Evolutionary conservation across 2,888 invertebrate species (phyloP).

Genomic region (Mallateleia sp.): DNA sequence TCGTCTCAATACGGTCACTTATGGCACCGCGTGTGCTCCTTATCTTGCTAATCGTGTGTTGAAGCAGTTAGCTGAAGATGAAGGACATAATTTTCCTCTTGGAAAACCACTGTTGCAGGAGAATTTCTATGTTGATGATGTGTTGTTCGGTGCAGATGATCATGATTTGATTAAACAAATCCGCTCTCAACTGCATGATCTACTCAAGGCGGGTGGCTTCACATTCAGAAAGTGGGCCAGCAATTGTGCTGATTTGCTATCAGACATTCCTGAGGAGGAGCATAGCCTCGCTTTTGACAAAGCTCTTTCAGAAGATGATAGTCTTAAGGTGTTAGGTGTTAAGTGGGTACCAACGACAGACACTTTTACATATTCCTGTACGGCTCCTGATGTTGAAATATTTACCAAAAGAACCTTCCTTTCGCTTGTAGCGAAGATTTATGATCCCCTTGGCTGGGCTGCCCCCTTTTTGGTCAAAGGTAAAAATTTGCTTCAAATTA

Average conservation of each 20-base stretch:
- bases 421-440: not conserved
- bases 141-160: constrained; percentile 3
- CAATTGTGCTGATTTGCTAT: not conserved
- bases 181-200: not conserved
- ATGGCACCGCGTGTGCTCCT: no score
- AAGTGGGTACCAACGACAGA: no score
- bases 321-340: not conserved
- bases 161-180: not conserved
- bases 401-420: constrained; percentile 1
- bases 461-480: not conserved
- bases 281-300: not conserved
- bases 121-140: constrained; percentile 28
- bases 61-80: constrained; percentile 12
- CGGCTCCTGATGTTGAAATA: no score
- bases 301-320: not conserved
- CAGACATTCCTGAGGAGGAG: not conserved
- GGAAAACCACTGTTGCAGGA: not conserved
- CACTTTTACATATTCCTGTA: no score
- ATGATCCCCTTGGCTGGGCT: constrained; percentile 8
- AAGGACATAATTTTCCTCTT: not conserved
- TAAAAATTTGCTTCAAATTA: no score
- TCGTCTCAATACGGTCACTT: no score
- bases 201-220: constrained; percentile 31
- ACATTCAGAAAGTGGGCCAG: constrained; percentile 16
- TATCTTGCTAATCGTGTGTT: no score